A percentile compares a stretch with the other conserved stretches of the same genome.
Conservation (phyloP, 2,113 vertebrate genomes). For the Apeltes quadracus region DNA sequence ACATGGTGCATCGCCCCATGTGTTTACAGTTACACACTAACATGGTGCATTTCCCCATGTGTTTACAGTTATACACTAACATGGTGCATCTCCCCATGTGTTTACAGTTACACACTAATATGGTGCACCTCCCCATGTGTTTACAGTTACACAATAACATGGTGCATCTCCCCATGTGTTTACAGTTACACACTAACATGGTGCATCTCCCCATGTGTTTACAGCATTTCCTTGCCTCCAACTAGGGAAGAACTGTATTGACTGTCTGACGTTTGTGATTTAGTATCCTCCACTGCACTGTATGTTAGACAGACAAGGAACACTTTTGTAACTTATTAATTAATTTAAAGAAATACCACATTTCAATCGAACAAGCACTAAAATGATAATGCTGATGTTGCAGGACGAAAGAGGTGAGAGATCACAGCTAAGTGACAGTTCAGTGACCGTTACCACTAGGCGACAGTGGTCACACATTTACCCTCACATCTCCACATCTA, state of each 20-base stretch:
- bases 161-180: background rate
- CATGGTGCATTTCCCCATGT: too few relatives aligned
- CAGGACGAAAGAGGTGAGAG: background rate
- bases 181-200: background rate
- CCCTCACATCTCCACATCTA: too few relatives aligned
- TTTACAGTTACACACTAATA: background rate
- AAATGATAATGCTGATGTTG: background rate
- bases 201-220: background rate
- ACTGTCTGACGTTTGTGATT: background rate
- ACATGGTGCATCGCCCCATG: background rate
- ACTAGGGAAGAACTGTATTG: background rate
- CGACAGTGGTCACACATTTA: constrained; percentile 32
- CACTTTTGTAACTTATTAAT: background rate
- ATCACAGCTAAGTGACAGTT: background rate
- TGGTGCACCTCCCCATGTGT: background rate
- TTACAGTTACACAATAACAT: too few relatives aligned
- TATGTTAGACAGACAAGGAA: too few relatives aligned
- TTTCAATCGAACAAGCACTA: background rate
- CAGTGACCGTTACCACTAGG: constrained; percentile 49
- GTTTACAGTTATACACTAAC: too few relatives aligned
- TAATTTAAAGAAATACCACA: background rate
- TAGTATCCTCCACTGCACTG: background rate
- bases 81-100: background rate
- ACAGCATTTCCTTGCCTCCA: background rate
- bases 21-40: too few relatives aligned